Percentiles rank a stretch among this genome's conserved stretches.
Conservation (phyloP, 2,888 invertebrate species). For the Pseudococcus viburni region DNA sequence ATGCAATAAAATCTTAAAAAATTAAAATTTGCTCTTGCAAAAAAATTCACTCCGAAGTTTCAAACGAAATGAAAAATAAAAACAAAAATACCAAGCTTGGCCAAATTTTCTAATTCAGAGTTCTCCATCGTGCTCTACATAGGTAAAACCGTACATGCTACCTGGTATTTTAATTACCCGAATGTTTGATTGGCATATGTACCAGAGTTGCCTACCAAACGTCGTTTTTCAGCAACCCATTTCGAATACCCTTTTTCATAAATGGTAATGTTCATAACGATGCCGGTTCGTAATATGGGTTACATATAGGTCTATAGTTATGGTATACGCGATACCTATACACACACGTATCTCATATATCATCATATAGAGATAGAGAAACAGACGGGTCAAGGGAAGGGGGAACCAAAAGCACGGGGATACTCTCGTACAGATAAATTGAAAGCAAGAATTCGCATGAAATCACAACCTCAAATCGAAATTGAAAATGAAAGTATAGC, state of each 20-base stretch:
- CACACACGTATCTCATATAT: slow-evolving; percentile 20
- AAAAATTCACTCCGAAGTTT: no score
- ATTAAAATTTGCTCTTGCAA: no score
- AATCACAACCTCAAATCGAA: slow-evolving; percentile 46
- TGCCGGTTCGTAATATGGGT: not conserved
- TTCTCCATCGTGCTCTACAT: no score
- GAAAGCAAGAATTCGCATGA: slow-evolving; percentile 54
- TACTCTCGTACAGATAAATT: slow-evolving; percentile 37
- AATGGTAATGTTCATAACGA: slow-evolving; percentile 20
- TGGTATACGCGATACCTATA: not conserved
- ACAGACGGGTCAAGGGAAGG: not conserved
- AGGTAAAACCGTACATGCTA: not conserved
- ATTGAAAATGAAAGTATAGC: slow-evolving; percentile 47
- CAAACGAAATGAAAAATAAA: no score
- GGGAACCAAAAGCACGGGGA: not conserved
- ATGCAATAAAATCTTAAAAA: no score
- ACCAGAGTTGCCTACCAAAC: not conserved
- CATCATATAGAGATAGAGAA: not conserved
- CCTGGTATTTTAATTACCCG: not conserved
- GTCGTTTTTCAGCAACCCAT: not conserved
- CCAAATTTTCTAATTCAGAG: no score
- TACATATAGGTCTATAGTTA: not conserved
- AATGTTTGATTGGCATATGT: not conserved
- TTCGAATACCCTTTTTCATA: not conserved
- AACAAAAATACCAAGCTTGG: no score